Evolutionary conservation across 2,888 invertebrate species (phyloP).

Genomic region (Volucella bombylans): DNA sequence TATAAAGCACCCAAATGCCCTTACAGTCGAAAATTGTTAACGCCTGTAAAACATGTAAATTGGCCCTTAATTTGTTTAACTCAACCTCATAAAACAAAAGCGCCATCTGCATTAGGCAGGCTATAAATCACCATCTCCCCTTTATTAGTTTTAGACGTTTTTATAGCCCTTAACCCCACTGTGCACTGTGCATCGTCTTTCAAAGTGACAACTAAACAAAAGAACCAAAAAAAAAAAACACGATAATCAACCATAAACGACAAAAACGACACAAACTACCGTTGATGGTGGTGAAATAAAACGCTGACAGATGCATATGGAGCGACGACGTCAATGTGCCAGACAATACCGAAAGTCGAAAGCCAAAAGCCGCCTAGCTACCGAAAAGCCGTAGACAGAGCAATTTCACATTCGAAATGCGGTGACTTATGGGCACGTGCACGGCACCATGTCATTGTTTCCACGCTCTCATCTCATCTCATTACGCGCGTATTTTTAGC

Average conservation of each 20-base stretch:
- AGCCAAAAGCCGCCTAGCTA: slow-evolving; percentile 2
- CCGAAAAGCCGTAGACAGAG: slow-evolving; percentile 59
- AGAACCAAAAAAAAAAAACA: slow-evolving; percentile 13
- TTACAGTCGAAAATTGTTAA: too few species aligned
- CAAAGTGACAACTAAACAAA: background rate
- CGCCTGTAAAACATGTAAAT: too few species aligned
- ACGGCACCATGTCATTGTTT: slow-evolving; percentile 73
- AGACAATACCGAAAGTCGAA: background rate
- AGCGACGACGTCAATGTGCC: slow-evolving; percentile 34
- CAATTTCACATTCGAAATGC: slow-evolving; percentile 73
- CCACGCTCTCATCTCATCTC: slow-evolving; percentile 68
- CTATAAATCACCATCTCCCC: slow-evolving; percentile 32
- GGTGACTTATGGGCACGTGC: slow-evolving; percentile 71
- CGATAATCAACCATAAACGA: slow-evolving; percentile 61
- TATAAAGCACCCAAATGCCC: too few species aligned
- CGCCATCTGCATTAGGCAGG: background rate
- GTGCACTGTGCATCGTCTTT: slow-evolving; percentile 19
- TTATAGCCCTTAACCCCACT: slow-evolving; percentile 54
- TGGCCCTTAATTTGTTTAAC: too few species aligned
- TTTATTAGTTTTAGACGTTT: slow-evolving; percentile 32
- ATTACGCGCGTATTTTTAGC: slow-evolving; percentile 69
- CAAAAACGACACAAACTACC: slow-evolving; percentile 63
- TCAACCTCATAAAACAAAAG: slow-evolving; percentile 14
- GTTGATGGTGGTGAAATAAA: slow-evolving; percentile 66
- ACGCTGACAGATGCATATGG: slow-evolving; percentile 61